Conservation (phyloP, 2,113 vertebrate genomes). For the Phyllostomus discolor region DNA sequence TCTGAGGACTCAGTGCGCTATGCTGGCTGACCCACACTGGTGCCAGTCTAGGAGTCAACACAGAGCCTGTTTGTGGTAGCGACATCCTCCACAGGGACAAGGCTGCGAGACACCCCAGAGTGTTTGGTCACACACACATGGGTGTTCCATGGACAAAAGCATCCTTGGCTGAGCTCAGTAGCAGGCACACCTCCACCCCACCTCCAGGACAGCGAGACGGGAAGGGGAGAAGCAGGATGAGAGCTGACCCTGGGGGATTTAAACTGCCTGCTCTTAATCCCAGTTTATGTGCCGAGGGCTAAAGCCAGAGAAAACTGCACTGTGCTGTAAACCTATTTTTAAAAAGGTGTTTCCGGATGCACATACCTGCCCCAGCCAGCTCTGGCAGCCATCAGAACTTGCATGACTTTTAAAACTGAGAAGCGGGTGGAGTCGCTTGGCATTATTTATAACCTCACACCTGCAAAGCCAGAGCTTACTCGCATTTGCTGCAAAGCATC, state of each 20-base stretch:
- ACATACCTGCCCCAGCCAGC: fast-evolving
- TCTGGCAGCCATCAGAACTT: background rate
- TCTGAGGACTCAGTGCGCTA: background rate
- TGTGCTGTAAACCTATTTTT: background rate
- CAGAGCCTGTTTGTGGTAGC: background rate
- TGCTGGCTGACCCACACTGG: background rate
- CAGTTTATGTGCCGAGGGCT: background rate
- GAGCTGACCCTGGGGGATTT: background rate
- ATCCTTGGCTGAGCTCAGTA: background rate
- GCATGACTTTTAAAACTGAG: background rate
- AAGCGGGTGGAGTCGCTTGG: background rate
- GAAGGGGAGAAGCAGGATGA: background rate
- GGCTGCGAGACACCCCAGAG: background rate
- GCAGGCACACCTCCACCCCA: background rate
- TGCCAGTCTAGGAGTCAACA: background rate
- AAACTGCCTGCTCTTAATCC: background rate
- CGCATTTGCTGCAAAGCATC: background rate
- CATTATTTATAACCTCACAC: background rate
- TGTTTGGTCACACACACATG: background rate
- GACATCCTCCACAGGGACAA: background rate
- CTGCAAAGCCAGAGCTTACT: background rate
- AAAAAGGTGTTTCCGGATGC: background rate
- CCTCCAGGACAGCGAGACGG: background rate
- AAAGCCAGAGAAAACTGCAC: background rate
- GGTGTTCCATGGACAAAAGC: background rate